These are phyloP conservation scores for Epinephelus cyanopodus DNA, from an alignment of 2,113 vertebrate species.

Conservation along the genomic window DNA sequence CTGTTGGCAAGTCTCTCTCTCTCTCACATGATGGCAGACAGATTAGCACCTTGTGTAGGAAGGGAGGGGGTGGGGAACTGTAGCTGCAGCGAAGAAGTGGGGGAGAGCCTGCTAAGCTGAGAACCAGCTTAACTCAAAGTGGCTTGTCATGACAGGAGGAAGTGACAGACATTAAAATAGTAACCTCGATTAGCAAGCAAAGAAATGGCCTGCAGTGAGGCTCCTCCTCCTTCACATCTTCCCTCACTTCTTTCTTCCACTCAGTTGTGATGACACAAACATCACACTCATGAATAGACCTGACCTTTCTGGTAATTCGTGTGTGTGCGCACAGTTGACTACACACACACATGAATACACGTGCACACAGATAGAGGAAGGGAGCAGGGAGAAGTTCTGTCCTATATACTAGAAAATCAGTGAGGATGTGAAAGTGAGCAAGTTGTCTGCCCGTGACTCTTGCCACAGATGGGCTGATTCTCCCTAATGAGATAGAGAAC, in stretches of 20 bases:
- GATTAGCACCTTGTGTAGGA: conserved; percentile 73
- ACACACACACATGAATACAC: conserved; percentile 1
- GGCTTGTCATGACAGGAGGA: conserved; percentile 84
- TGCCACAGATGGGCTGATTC: conserved; percentile 80
- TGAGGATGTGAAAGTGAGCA: conserved; percentile 80
- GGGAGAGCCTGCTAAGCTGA: conserved; percentile 77
- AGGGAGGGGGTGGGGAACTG: conserved; percentile 41
- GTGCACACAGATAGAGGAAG: conserved; percentile 53
- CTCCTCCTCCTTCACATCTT: conserved; percentile 5
- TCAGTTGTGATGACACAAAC: neutral
- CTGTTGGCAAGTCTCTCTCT: conserved; percentile 39
- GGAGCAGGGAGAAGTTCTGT: conserved; percentile 43
- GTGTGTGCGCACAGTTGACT: conserved; percentile 12
- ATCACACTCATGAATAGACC: neutral
- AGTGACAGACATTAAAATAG: conserved; percentile 84
- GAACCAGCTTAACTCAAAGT: conserved; percentile 82
- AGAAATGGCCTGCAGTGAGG: conserved; percentile 44
- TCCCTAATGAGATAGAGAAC: conserved; percentile 73
- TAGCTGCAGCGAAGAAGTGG: conserved; percentile 65
- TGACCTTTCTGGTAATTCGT: neutral
- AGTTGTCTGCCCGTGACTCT: conserved; percentile 64
- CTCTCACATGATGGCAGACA: conserved; percentile 64
- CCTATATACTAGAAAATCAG: conserved; percentile 41
- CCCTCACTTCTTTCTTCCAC: neutral
- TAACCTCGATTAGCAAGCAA: conserved; percentile 75